Percentiles rank a stretch among this genome's conserved stretches.
These are phyloP conservation scores for Sceliomorpha sp. DNA, from an alignment of 2,888 invertebrate species.

Conservation along the genomic window DNA sequence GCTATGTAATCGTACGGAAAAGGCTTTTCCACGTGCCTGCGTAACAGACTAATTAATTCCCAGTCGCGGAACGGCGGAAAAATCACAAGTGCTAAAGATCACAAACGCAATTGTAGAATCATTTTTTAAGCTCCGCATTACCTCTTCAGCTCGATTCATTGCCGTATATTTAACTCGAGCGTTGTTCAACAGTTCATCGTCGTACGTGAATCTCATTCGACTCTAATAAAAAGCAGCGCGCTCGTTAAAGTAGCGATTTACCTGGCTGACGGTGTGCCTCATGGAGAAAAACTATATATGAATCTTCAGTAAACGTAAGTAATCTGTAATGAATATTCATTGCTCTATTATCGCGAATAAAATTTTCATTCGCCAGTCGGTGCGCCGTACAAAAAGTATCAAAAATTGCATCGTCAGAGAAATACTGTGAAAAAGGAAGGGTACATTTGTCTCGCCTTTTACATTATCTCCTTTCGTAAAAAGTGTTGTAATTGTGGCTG, in stretches of 20 bases:
- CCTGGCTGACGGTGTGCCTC: slow-evolving; percentile 40
- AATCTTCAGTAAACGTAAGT: slow-evolving; percentile 8
- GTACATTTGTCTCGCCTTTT: no score
- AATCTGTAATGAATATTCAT: slow-evolving; percentile 17
- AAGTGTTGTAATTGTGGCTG: no score
- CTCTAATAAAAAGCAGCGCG: slow-evolving; percentile 48
- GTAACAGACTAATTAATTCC: no score
- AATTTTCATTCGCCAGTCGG: slow-evolving; percentile 12
- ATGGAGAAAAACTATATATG: slow-evolving; percentile 43
- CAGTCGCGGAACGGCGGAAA: no score
- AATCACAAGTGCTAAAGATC: slow-evolving; percentile 42
- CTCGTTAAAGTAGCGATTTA: slow-evolving; percentile 53
- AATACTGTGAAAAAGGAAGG: no score
- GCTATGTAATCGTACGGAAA: no score
- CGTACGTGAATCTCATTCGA: slow-evolving; percentile 52
- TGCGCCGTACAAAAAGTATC: background rate
- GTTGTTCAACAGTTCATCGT: slow-evolving; percentile 50
- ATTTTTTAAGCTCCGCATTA: slow-evolving; percentile 49
- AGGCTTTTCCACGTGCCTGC: no score
- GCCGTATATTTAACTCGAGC: slow-evolving; percentile 52
- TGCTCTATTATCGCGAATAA: slow-evolving; percentile 12
- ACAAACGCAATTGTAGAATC: slow-evolving; percentile 46
- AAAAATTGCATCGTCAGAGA: no score
- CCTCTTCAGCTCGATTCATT: slow-evolving; percentile 52
- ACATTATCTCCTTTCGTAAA: no score